These are phyloP conservation scores for Beroe ovata DNA, from an alignment of 37 sponge, comb jelly and placozoan genomes.

Conservation along the genomic window DNA sequence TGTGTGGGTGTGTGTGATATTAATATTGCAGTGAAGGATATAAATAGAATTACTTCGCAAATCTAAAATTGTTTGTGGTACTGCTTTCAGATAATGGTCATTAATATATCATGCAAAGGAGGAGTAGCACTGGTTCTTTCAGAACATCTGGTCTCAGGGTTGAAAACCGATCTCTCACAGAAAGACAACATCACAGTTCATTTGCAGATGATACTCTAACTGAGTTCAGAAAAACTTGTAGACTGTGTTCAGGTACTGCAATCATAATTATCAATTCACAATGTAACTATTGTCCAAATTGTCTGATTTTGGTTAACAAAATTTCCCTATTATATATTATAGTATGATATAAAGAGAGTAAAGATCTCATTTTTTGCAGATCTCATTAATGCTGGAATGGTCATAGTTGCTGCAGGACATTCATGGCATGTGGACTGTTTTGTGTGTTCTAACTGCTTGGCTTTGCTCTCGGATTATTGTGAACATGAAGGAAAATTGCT, in stretches of 20 bases:
- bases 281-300: too few relatives aligned
- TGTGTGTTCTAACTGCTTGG: neutral
- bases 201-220: neutral
- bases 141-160: conserved; percentile 1
- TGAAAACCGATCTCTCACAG: conserved; percentile 30
- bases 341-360: too few relatives aligned
- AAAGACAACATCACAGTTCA: neutral
- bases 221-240: conserved; percentile 6
- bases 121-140: conserved; percentile 30
- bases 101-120: neutral
- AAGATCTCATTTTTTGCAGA: conserved; percentile 10
- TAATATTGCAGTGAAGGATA: too few relatives aligned
- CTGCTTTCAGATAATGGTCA: neutral
- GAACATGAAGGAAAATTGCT: neutral
- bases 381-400: neutral
- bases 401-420: neutral
- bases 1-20: too few relatives aligned
- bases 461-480: neutral
- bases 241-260: conserved; percentile 2
- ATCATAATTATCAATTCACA: too few relatives aligned
- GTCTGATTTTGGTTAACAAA: too few relatives aligned
- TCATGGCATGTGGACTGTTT: conserved; percentile 42
- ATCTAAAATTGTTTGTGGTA: too few relatives aligned
- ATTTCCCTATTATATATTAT: too few relatives aligned
- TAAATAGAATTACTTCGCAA: too few relatives aligned